Percentiles rank a stretch among this genome's conserved stretches.
phyloP scores from a whole-genome alignment of 2,888 invertebrate genomes.

The Phengaris arion region DNA sequence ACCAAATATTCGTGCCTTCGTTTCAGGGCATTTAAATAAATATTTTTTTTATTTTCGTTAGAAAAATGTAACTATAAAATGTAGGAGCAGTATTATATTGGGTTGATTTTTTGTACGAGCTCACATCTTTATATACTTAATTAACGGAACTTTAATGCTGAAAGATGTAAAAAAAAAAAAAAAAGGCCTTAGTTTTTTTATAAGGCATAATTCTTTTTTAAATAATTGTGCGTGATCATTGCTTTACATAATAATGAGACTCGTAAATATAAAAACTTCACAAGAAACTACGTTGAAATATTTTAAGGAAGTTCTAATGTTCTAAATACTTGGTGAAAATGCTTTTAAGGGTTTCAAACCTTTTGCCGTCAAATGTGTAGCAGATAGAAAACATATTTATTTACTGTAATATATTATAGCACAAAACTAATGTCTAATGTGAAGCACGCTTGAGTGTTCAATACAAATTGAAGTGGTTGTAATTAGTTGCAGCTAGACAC shows the following conservation, averaged over 20 bases:
- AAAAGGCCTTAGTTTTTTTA: neutral
- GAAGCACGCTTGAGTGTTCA: neutral
- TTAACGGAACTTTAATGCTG: neutral
- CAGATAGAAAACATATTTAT: conserved; percentile 9
- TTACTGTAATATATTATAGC: conserved; percentile 1
- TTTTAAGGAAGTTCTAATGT: no score
- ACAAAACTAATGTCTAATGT: neutral
- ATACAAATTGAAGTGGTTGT: neutral
- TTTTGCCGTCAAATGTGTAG: conserved; percentile 5
- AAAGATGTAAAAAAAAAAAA: neutral
- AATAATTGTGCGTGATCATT: neutral
- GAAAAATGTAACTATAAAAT: neutral
- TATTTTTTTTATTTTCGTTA: neutral
- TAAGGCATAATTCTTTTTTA: neutral
- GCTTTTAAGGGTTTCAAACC: no score
- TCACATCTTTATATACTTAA: neutral
- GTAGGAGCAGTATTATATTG: conserved; percentile 9
- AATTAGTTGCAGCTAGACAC: neutral
- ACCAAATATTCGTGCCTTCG: conserved; percentile 8
- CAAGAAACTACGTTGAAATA: neutral
- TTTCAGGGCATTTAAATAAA: neutral
- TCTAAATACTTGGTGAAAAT: no score
- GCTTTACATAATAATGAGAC: neutral
- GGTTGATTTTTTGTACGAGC: neutral
- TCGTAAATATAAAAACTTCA: neutral